Base-by-base conservation (phyloP, 1,140 invertebrate species). In the Maniola jurtina region DNA sequence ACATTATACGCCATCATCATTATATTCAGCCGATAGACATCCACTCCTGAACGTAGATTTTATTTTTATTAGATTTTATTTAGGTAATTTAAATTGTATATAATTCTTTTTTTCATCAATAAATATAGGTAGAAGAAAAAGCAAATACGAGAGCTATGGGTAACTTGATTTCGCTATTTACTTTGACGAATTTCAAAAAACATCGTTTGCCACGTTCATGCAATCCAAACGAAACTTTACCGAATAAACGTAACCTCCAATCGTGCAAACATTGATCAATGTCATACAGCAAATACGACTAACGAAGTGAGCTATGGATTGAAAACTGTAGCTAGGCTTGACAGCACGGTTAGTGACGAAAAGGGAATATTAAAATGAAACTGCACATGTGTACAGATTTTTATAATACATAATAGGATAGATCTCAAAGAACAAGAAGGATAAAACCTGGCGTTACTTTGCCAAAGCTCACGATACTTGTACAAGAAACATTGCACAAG, bases 231-330 rank as follows among this genome's bases (percentile, higher is more conserved):
- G 48, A 52, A 52, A 52, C 14, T 52, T 16, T 25, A 52, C 14
- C 48, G 48, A 52, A 52, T 52, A 52, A 52, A 52, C 48, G 14
- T 25, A 16, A 52, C 48, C 48, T 25, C 48, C 48, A 52, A 52
- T 52, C 54, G 54, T 55, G 54, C 33, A 55, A 55, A 55, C 54
- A 34, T 55, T 55, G 54, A 55, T 55, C 25, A 55, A 55, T 55
- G 54, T 57, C 55, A 57, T 36, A 57, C 55, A 38, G 55, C 55
- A 57, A 57, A 57, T 16, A 57, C n/a, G 35, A 57, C 55, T 57
- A 57, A 57, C 55, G 55, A 57, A 57, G 55, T 57, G 55, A 57
- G 35, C 36, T 57, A 38, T 57, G 55, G 34, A 38, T 38, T 16
- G 55, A 57, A 57, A 57, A 57, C 14, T 57, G 55, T 57, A 57